These are phyloP conservation scores for Hippoglossus stenolepis DNA, from an alignment of 2,113 vertebrate species.

Conservation along the genomic window DNA sequence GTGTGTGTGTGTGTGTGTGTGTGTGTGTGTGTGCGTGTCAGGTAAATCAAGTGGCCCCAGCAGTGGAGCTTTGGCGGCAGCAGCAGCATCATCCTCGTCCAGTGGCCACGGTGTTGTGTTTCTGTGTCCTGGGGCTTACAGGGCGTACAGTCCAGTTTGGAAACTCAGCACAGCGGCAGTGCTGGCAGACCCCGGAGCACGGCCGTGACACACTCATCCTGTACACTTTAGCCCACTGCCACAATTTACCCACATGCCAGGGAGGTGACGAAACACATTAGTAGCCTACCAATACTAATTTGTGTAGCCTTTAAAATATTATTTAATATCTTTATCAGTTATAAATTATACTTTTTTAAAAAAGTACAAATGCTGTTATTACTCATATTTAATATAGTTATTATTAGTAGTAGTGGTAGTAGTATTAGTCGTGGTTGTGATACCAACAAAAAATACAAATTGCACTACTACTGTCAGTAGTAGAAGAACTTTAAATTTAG, in stretches of 20 bases:
- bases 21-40: neutral
- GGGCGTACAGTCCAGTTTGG: constrained; percentile 6
- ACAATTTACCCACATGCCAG: neutral
- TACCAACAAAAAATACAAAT: neutral
- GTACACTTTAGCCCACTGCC: neutral
- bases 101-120: constrained; percentile 31
- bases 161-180: constrained; percentile 7
- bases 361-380: neutral
- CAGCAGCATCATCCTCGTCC: constrained; percentile 19
- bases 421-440: neutral
- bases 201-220: constrained; percentile 23
- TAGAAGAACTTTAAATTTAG: too few species aligned
- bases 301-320: neutral
- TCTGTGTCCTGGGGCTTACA: constrained; percentile 28
- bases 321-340: neutral
- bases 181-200: constrained; percentile 25
- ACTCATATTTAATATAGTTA: neutral
- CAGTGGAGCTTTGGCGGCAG: neutral
- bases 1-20: neutral
- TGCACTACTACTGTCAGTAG: neutral
- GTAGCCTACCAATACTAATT: too few species aligned
- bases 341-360: too few species aligned
- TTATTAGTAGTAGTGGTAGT: neutral
- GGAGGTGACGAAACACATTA: neutral
- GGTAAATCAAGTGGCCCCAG: neutral